Conservation (phyloP, 2,797 vertebrate genomes). For the Podargus strigoides region DNA sequence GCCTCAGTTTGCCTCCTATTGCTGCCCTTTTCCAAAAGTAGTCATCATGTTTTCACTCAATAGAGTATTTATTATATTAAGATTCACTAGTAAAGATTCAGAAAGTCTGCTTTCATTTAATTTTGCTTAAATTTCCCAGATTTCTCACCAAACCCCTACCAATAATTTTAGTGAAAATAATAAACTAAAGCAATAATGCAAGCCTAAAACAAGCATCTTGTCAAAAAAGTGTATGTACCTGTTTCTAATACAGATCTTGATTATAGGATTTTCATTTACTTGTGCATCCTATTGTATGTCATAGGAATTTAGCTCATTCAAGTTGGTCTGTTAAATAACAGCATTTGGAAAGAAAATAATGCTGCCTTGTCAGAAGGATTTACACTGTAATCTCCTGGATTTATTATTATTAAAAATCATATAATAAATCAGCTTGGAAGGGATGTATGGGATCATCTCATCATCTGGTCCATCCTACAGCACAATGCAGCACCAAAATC, state of each 20-base stretch:
- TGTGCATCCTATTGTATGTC: background rate
- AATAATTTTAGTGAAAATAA: background rate
- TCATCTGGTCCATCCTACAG: background rate
- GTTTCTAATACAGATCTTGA: background rate
- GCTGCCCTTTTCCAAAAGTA: background rate
- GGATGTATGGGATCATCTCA: background rate
- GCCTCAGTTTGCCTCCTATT: background rate
- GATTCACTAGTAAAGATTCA: background rate
- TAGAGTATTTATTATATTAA: background rate
- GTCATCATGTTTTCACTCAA: background rate
- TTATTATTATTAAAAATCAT: background rate
- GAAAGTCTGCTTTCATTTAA: background rate
- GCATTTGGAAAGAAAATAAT: background rate
- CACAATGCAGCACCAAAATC: background rate
- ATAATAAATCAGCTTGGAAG: background rate
- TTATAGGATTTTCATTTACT: slow-evolving; percentile 1
- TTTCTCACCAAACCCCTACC: background rate
- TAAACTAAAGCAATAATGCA: background rate
- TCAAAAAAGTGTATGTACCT: background rate
- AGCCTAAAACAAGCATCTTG: background rate
- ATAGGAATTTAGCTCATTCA: slow-evolving; percentile 20
- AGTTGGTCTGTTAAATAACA: slow-evolving; percentile 5
- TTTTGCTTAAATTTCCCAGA: background rate
- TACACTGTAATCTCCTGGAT: background rate
- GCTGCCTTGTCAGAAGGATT: background rate